A percentile compares a stretch with the other conserved stretches of the same genome.
These are phyloP conservation scores for Trematomus bernacchii DNA, from an alignment of 2,797 vertebrate species.

Conservation along the genomic window DNA sequence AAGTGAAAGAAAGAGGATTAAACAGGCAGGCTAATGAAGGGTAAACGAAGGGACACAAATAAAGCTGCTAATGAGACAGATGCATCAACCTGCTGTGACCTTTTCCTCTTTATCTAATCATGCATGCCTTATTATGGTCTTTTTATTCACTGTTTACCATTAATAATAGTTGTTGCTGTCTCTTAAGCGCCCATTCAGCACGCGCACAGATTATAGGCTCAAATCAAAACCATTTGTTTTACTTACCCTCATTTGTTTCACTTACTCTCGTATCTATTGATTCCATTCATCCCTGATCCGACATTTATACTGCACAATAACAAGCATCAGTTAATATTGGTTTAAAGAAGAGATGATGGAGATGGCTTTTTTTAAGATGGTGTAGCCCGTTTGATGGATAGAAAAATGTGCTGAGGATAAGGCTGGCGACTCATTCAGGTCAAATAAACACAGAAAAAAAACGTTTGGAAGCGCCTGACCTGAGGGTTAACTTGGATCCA, in stretches of 20 bases:
- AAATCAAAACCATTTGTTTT: slow-evolving; percentile 78
- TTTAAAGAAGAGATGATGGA: slow-evolving; percentile 15
- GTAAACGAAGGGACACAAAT: slow-evolving; percentile 82
- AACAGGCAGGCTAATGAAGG: slow-evolving; percentile 81
- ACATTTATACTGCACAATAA: slow-evolving; percentile 11
- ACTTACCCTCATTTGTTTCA: slow-evolving; percentile 75
- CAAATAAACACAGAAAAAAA: slow-evolving; percentile 34
- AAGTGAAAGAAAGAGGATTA: slow-evolving; percentile 65
- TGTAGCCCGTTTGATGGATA: slow-evolving; percentile 5
- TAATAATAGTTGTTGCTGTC: slow-evolving; percentile 78
- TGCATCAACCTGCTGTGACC: slow-evolving; percentile 84
- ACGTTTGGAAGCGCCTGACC: slow-evolving; percentile 41
- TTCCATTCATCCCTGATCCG: slow-evolving; percentile 48
- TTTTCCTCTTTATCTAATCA: slow-evolving; percentile 84
- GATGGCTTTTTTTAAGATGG: slow-evolving; percentile 7
- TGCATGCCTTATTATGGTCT: slow-evolving; percentile 78
- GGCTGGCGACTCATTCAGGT: slow-evolving; percentile 28
- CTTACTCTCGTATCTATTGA: slow-evolving; percentile 60
- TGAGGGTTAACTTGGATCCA: slow-evolving; percentile 39
- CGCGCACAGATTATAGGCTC: slow-evolving; percentile 68
- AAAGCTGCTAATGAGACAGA: slow-evolving; percentile 84
- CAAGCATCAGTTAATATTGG: slow-evolving; percentile 9
- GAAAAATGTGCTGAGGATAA: slow-evolving; percentile 28
- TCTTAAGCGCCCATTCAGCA: slow-evolving; percentile 57
- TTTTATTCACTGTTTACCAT: slow-evolving; percentile 83